These are phyloP conservation scores for Sander vitreus DNA, from an alignment of 2,113 vertebrate genomes.

Conservation along the genomic window DNA sequence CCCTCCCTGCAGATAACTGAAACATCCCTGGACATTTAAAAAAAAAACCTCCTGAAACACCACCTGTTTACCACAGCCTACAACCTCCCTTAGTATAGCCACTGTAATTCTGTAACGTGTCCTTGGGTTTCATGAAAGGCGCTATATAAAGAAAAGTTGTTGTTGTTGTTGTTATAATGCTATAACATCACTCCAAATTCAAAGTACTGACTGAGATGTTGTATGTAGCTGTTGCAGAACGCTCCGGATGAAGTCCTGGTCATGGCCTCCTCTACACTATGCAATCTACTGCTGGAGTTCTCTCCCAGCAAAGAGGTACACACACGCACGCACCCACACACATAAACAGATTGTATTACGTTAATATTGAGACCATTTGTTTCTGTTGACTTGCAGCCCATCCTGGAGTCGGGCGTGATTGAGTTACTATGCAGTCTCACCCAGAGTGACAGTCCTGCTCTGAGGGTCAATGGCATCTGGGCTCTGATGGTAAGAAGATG, in stretches of 20 bases:
- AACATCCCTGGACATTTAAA: no score
- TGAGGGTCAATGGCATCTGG: slow-evolving; percentile 99
- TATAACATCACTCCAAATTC: no score
- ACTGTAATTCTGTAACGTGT: no score
- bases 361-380: background rate
- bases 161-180: no score
- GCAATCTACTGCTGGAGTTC: slow-evolving; percentile 98
- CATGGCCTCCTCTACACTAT: slow-evolving; percentile 98
- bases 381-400: slow-evolving; percentile 85
- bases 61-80: no score
- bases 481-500: slow-evolving; percentile 93
- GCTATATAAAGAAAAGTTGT: no score
- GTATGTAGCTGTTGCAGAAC: slow-evolving; percentile 94
- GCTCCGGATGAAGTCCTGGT: slow-evolving; percentile 98
- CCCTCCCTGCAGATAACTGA: no score
- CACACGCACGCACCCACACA: background rate
- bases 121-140: no score
- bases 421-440: slow-evolving; percentile 98
- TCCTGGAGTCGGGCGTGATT: slow-evolving; percentile 98
- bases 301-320: slow-evolving; percentile 98
- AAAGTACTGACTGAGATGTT: background rate
- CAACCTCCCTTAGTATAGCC: no score
- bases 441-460: slow-evolving; percentile 96
- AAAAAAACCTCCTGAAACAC: no score
- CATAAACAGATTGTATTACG: background rate